These are phyloP conservation scores for Hucho hucho DNA, from an alignment of 2,113 vertebrate species.

Conservation along the genomic window DNA sequence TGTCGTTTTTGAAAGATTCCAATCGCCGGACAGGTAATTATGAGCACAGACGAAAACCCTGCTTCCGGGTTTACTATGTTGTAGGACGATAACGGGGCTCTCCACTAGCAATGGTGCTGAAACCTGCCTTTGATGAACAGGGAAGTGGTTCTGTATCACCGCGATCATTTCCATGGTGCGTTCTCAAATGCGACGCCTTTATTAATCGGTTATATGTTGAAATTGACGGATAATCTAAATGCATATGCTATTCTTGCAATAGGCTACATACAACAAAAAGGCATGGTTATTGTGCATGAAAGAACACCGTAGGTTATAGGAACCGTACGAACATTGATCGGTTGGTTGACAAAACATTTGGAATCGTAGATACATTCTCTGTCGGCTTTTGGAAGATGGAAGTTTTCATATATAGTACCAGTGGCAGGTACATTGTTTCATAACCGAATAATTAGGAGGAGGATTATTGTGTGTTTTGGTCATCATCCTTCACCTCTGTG, in stretches of 20 bases:
- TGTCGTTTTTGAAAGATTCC: slow-evolving; percentile 37
- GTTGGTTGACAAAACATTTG: neutral
- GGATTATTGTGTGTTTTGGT: neutral
- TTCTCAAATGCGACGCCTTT: neutral
- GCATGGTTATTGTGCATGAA: neutral
- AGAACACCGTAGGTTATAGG: neutral
- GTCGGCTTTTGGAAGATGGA: neutral
- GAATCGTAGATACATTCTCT: neutral
- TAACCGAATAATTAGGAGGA: neutral
- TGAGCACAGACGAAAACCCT: slow-evolving; percentile 4
- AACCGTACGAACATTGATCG: neutral
- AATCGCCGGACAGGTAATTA: slow-evolving; percentile 70
- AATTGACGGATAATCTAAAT: too few species aligned
- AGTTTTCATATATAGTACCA: neutral
- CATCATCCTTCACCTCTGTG: neutral
- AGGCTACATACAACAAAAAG: neutral
- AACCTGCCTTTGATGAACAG: slow-evolving; percentile 37
- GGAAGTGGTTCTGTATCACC: slow-evolving; percentile 42
- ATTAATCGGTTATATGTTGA: neutral
- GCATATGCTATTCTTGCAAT: neutral
- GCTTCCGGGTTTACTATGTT: slow-evolving; percentile 14
- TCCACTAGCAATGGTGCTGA: slow-evolving; percentile 69
- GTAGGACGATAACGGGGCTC: slow-evolving; percentile 56
- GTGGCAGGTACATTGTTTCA: too few species aligned
- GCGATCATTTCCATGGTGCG: neutral